Percentiles rank a stretch among this genome's conserved stretches.
phyloP scores from a whole-genome alignment of 2,888 invertebrate species.

The Tridacna gigas region DNA sequence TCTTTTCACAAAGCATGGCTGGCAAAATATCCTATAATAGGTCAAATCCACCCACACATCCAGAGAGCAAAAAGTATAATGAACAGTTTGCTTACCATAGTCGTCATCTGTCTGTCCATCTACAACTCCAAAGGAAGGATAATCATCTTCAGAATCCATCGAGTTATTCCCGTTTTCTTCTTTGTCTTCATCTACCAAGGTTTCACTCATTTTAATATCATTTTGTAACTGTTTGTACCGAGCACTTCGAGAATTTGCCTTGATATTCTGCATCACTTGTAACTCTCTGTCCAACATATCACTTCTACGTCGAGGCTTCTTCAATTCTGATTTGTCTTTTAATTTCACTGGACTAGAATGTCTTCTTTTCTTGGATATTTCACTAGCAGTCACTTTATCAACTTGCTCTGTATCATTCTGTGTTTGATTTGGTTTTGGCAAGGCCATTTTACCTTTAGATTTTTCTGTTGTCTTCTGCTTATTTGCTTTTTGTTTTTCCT shows the following conservation, averaged over 20 bases:
- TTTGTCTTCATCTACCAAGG: constrained; percentile 29
- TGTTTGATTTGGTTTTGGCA: constrained; percentile 13
- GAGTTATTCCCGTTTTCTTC: constrained; percentile 23
- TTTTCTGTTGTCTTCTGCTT: not conserved
- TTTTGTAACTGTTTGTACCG: constrained; percentile 41
- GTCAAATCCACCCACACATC: too few relatives aligned
- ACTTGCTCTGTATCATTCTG: not conserved
- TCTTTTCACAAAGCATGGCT: too few relatives aligned
- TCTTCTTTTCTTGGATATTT: constrained; percentile 3
- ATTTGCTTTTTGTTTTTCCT: not conserved
- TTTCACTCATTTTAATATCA: constrained; percentile 26
- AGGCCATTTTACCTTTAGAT: not conserved
- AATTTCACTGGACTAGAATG: constrained; percentile 27
- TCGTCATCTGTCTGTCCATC: constrained; percentile 26
- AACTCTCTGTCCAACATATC: constrained; percentile 36
- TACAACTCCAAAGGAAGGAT: constrained; percentile 39
- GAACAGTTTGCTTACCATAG: constrained; percentile 7
- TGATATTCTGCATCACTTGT: constrained; percentile 56
- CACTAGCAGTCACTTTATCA: constrained; percentile 4
- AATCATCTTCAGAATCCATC: constrained; percentile 40
- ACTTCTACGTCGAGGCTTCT: constrained; percentile 35
- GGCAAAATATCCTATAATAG: too few relatives aligned
- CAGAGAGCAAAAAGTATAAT: too few relatives aligned
- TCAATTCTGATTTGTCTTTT: constrained; percentile 42
- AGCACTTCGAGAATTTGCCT: constrained; percentile 50